Base-by-base conservation (phyloP, 2,888 invertebrate species). In the Lysandra bellargus region DNA sequence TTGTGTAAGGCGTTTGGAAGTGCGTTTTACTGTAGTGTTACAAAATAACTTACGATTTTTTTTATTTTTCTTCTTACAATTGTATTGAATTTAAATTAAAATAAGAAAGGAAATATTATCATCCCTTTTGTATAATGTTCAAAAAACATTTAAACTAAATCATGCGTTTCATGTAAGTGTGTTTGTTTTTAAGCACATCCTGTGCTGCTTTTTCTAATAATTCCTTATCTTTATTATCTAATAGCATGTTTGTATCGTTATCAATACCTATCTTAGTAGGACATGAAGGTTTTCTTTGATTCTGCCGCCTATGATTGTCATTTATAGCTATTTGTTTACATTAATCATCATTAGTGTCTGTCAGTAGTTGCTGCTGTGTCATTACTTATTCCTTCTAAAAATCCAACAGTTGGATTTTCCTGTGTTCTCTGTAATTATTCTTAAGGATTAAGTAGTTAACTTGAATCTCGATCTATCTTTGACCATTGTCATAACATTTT, bases 221-320 rank as follows among this genome's bases (percentile, higher is more conserved):
- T 49, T 49, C 23, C 14, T 37, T 75, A 75, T 44, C 75, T 75
- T 44, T 74, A 74, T 74, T 44, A 76, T 76, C 49, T 76, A 53
- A 76, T 33, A 53, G 33, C 17, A 33, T 53, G 57, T 76, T 33
- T 76, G 4, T 75, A 30, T 76, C 53, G 17, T 57, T 57, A 76
- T 76, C 76, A 57, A 53, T 76, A 49, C 75, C 49, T 75, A 76
- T 76, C 74, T 74, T 74, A 44, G 44, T 74, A 5, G 74, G 74
- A 74, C 74, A 74, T 44, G 40, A 69, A 69, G 69, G 69, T 69
- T 69, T 33, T 14, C 69, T 69, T 69, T 69, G 69, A 69, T 69
- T 69, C 33, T 33, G 69, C 69, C 69, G 69, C 69, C 69, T 69
- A 69, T 17, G 69, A 69, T 33, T 69, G 69, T 33, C 69, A 69